Percentiles rank a stretch among this genome's conserved stretches.
phyloP scores from a whole-genome alignment of 2,888 invertebrate genomes.

The Bruchidius siliquastri region DNA sequence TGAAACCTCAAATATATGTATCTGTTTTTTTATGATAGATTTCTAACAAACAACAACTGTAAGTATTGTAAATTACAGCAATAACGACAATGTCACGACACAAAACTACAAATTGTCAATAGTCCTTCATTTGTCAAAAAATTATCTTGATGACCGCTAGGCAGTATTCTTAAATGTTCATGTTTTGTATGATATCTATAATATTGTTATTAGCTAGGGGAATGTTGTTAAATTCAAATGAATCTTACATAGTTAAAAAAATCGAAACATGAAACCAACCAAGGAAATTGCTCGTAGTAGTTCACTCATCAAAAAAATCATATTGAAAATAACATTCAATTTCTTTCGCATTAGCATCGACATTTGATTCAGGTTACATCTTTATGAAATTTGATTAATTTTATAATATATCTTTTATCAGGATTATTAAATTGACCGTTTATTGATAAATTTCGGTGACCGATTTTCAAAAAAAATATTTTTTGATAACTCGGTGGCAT shows the following conservation, averaged over 20 bases:
- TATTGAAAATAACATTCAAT: too few relatives aligned
- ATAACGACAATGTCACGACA: background rate
- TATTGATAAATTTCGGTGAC: too few relatives aligned
- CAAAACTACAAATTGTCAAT: background rate
- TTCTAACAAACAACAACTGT: background rate
- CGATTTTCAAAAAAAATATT: too few relatives aligned
- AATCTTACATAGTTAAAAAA: background rate
- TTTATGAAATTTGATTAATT: too few relatives aligned
- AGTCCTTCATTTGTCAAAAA: background rate
- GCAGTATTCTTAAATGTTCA: background rate
- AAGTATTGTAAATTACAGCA: background rate
- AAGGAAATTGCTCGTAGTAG: too few relatives aligned
- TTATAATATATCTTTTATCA: too few relatives aligned
- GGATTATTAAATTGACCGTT: too few relatives aligned
- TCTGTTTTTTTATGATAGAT: background rate
- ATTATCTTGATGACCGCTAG: background rate
- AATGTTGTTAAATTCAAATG: background rate
- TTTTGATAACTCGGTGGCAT: too few relatives aligned
- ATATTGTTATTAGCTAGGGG: background rate
- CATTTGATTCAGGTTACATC: too few relatives aligned
- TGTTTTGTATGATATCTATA: background rate
- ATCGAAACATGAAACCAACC: too few relatives aligned
- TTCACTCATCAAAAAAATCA: too few relatives aligned
- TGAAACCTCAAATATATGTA: background rate
- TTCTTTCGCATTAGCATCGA: too few relatives aligned